Conservation (phyloP, 2,797 vertebrate genomes). For the Numenius phaeopus region DNA sequence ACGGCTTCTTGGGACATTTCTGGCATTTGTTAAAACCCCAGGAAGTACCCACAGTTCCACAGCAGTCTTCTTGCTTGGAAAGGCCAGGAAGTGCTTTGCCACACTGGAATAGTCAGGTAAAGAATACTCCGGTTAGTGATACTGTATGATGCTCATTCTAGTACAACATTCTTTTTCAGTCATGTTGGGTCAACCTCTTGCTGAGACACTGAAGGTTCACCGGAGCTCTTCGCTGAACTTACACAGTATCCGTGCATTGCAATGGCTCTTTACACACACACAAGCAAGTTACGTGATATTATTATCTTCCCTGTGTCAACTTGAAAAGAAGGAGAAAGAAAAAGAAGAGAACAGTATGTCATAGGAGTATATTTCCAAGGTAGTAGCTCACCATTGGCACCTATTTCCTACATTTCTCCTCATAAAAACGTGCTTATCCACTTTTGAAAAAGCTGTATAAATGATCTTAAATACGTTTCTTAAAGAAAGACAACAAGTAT, state of each 20-base stretch:
- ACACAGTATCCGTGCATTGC: not conserved
- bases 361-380: not conserved
- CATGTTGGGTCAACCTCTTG: not conserved
- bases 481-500: not conserved
- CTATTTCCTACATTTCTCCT: not conserved
- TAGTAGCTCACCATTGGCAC: not conserved
- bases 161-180: not conserved
- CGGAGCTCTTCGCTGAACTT: not conserved
- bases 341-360: not conserved
- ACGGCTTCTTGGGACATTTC: conserved; percentile 93
- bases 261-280: not conserved
- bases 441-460: conserved; percentile 6
- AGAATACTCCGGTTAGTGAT: conserved; percentile 63
- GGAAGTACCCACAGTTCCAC: conserved; percentile 93
- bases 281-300: not conserved
- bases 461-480: not conserved
- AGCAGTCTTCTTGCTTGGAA: conserved; percentile 98
- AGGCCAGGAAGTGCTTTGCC: conserved; percentile 96
- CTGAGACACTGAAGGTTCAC: not conserved
- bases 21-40: conserved; percentile 99
- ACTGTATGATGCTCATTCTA: not conserved
- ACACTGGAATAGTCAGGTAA: conserved; percentile 86
- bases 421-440: not conserved
- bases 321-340: conserved; percentile 5
- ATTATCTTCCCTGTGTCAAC: not conserved